These are phyloP conservation scores for Schlechtendalia chinensis DNA, from an alignment of 1,140 invertebrate genomes.

Conservation along the genomic window DNA sequence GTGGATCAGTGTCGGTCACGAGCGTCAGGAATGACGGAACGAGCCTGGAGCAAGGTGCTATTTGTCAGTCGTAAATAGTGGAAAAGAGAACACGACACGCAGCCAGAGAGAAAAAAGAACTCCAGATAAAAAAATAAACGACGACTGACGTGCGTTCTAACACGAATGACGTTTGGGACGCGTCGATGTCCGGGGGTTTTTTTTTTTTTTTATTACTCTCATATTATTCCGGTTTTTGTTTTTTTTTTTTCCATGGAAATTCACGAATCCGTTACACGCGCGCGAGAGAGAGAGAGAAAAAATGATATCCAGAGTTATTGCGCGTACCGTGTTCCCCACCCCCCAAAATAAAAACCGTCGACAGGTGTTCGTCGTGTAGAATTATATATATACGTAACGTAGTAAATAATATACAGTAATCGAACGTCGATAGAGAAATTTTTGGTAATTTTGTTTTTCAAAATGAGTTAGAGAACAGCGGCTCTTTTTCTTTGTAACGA, in stretches of 20 bases:
- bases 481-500: no score
- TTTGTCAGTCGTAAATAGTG: slow-evolving; percentile 46
- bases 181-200: slow-evolving; percentile 33
- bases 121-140: slow-evolving; percentile 29
- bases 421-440: neutral
- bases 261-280: neutral
- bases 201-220: neutral
- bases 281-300: neutral
- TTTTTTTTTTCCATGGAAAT: slow-evolving; percentile 17
- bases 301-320: neutral
- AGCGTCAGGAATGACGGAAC: slow-evolving; percentile 44
- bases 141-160: slow-evolving; percentile 25
- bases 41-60: slow-evolving; percentile 43
- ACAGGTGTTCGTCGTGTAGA: no score
- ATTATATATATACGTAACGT: no score
- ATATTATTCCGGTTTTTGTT: no score
- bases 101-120: slow-evolving; percentile 26
- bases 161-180: slow-evolving; percentile 29
- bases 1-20: slow-evolving; percentile 46
- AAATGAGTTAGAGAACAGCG: no score
- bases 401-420: no score
- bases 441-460: no score
- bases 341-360: no score
- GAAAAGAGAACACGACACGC: slow-evolving; percentile 29
- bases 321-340: neutral